Evolutionary conservation across 2,888 invertebrate genomes (phyloP), one percentile per base, ranked within the genome.

Genomic region (Lepidocyrtoides sp.): DNA sequence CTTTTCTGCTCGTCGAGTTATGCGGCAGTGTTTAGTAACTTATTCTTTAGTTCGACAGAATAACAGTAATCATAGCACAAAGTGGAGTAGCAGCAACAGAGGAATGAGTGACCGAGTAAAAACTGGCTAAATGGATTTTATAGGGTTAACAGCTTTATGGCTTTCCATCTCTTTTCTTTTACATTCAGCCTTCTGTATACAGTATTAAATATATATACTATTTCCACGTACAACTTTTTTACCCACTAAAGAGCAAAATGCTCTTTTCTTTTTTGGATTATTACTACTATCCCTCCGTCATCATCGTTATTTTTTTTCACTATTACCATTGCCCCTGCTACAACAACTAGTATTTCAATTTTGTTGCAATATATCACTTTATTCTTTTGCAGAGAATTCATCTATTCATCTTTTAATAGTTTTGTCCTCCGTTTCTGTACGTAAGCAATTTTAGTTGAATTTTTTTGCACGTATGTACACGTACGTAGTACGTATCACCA

Each of bases 101-200:
- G 77, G 75, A 89, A 83, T 83, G 89, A 89, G 83, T 89, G 83
- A 89, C 89, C 89, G 83, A 89, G 83, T 89, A 75, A 83, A 69
- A 89, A n/a, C 89, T 75, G 57, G 77, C 89, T 89, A 89, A 89
- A 89, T 83, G 89, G 89, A 83, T 89, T 89, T 83, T 83, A 83
- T 83, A 89, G 75, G 83, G 89, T 89, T 89, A 89, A 89, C 89
- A 83, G 89, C 77, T 89, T 83, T 89, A 89, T 83, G 83, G 89
- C 83, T 89, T 89, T 89, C 81, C 57, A 82, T 88, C 48, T 77
- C 69, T 51, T 60, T 14, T 48, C 7, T 48, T 44, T 48, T 44
- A 2, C 72, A 3, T 7, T 44, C 44, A 44, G 2, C 72, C n/a
- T 2, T 29, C 7, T 57, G 23, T 57, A 57, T n/a, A n/a, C n/a